Percentiles rank a stretch among this genome's conserved stretches.
These are phyloP conservation scores for Sebastes dallii DNA, from an alignment of 2,797 vertebrate genomes.

Conservation along the genomic window DNA sequence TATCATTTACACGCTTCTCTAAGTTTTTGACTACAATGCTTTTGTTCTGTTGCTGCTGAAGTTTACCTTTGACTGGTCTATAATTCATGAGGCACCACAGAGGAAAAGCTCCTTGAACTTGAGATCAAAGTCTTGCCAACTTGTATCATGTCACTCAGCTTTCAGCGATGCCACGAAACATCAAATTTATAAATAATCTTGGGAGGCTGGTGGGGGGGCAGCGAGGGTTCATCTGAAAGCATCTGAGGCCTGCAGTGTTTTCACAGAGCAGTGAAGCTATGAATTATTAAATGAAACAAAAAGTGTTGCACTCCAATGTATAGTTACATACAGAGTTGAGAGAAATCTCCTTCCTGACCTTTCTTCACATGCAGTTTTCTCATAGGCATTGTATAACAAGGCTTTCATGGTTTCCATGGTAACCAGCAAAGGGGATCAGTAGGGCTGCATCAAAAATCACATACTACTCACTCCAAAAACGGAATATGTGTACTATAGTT, in stretches of 20 bases:
- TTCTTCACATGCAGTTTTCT: neutral
- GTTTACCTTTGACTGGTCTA: neutral
- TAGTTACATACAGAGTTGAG: neutral
- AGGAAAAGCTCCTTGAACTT: constrained; percentile 25
- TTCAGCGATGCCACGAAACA: constrained; percentile 10
- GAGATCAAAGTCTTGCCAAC: constrained; percentile 33
- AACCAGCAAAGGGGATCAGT: constrained; percentile 7
- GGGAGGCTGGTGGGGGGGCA: neutral
- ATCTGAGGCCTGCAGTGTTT: constrained; percentile 7
- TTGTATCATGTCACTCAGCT: constrained; percentile 12
- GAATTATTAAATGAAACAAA: constrained; percentile 19
- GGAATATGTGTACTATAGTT: too few species aligned
- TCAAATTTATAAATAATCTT: constrained; percentile 2
- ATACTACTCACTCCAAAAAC: too few species aligned
- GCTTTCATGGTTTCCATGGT: constrained; percentile 28
- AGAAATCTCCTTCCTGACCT: neutral
- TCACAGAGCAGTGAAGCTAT: constrained; percentile 16
- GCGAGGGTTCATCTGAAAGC: neutral
- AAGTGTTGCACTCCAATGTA: neutral
- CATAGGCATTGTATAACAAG: neutral
- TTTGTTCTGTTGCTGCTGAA: neutral
- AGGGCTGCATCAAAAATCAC: too few species aligned
- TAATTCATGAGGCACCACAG: neutral
- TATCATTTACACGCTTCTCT: neutral
- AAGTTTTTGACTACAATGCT: neutral